Evolutionary conservation across 1,140 invertebrate genomes (phyloP).

Genomic region (Aphelinus certus): DNA sequence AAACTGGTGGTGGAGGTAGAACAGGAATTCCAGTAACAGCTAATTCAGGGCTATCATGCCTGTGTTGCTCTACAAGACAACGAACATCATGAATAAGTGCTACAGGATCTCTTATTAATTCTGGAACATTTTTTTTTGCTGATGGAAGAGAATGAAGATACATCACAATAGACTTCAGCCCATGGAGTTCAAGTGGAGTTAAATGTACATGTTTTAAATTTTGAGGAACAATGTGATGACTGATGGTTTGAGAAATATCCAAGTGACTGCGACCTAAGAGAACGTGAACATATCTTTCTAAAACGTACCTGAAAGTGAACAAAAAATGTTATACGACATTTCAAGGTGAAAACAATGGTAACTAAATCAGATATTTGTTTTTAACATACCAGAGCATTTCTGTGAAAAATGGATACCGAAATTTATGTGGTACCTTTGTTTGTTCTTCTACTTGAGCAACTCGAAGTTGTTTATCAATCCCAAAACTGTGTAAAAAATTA

Average conservation of each 20-base stretch:
- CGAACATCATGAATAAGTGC: constrained; percentile 88
- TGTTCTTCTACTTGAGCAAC: constrained; percentile 94
- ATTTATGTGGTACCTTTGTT: constrained; percentile 95
- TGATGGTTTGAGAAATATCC: constrained; percentile 63
- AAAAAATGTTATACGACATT: neutral
- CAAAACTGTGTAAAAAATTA: constrained; percentile 96
- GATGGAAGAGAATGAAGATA: constrained; percentile 89
- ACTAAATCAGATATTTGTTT: constrained; percentile 3
- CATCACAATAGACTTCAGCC: constrained; percentile 90
- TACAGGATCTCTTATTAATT: constrained; percentile 89
- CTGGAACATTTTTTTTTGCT: constrained; percentile 91
- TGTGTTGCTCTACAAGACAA: constrained; percentile 86
- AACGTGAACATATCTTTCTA: constrained; percentile 91
- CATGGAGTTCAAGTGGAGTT: constrained; percentile 86
- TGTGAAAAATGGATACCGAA: constrained; percentile 96
- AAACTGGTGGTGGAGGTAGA: constrained; percentile 64
- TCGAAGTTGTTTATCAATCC: constrained; percentile 85
- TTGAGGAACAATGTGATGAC: constrained; percentile 50
- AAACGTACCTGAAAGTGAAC: constrained; percentile 75
- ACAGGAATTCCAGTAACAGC: constrained; percentile 85
- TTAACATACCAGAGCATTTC: constrained; percentile 88
- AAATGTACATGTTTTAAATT: constrained; percentile 75
- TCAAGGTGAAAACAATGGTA: constrained; percentile 12
- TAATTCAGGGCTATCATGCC: constrained; percentile 83
- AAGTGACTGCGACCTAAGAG: constrained; percentile 86